A percentile compares a stretch with the other conserved stretches of the same genome.
These are phyloP conservation scores for Heteropelma amictum DNA, from an alignment of 2,888 invertebrate species.

Conservation along the genomic window DNA sequence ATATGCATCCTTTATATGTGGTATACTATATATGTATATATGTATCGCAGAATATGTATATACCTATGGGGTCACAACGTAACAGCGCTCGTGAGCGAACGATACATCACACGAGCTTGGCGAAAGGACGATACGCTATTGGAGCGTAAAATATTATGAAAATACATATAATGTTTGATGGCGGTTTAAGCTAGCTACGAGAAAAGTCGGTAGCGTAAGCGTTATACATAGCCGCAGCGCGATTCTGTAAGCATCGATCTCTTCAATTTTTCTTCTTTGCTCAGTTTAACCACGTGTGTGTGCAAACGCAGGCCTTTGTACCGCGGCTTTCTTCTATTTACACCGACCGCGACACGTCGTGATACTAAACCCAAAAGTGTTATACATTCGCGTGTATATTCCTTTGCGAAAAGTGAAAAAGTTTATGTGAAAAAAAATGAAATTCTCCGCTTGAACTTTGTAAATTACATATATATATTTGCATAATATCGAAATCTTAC, in stretches of 20 bases:
- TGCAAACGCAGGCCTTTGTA: conserved; percentile 15
- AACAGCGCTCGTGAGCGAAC: conserved; percentile 37
- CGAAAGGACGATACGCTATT: conserved; percentile 54
- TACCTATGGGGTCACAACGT: conserved; percentile 16
- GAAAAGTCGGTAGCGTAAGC: conserved; percentile 33
- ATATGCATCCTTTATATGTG: not conserved
- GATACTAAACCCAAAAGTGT: too few species aligned
- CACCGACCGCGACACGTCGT: too few species aligned
- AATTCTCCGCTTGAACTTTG: too few species aligned
- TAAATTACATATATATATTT: too few species aligned
- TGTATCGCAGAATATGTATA: too few species aligned
- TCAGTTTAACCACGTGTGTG: too few species aligned
- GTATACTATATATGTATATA: conserved; percentile 15
- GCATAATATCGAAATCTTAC: too few species aligned
- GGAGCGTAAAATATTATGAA: conserved; percentile 70
- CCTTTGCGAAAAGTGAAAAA: too few species aligned
- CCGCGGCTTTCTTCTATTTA: conserved; percentile 47
- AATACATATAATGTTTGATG: conserved; percentile 70
- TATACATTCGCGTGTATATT: too few species aligned
- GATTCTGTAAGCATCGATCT: too few species aligned
- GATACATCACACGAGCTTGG: conserved; percentile 56
- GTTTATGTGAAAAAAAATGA: too few species aligned
- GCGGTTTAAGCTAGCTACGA: conserved; percentile 66
- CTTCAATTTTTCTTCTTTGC: too few species aligned
- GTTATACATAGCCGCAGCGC: conserved; percentile 6